A percentile compares a stretch with the other conserved stretches of the same genome.
phyloP scores from a whole-genome alignment of 2,888 invertebrate species.

The Megalurothrips usitatus region DNA sequence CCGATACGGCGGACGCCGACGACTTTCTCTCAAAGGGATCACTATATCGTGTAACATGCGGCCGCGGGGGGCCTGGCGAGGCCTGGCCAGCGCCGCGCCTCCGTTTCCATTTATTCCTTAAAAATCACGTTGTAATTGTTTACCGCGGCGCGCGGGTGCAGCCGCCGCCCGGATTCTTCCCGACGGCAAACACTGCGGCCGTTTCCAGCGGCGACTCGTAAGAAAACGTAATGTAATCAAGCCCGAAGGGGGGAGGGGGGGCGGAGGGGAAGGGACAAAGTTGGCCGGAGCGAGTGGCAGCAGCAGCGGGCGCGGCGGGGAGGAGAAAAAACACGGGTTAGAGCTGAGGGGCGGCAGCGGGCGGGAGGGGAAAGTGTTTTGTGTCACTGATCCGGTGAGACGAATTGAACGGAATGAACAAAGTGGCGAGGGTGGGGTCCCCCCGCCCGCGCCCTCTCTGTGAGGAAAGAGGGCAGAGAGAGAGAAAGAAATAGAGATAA shows the following conservation, averaged over 20 bases:
- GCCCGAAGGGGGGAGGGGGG: neutral
- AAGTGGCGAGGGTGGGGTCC: neutral
- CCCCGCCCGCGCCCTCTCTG: neutral
- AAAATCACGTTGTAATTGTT: no score
- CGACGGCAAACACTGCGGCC: no score
- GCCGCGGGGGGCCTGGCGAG: no score
- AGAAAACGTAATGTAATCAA: neutral
- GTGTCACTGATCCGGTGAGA: constrained; percentile 5
- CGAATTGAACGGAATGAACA: constrained; percentile 11
- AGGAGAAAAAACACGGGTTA: no score
- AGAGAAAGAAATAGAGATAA: neutral
- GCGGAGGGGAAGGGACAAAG: neutral
- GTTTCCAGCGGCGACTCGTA: neutral
- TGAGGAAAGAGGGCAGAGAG: neutral
- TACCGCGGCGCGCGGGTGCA: no score
- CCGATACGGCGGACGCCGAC: no score
- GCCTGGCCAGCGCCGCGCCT: no score
- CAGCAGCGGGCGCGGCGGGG: no score
- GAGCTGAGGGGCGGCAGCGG: neutral
- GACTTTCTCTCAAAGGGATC: no score
- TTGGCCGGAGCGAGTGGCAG: neutral
- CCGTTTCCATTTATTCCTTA: no score
- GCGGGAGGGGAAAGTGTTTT: neutral
- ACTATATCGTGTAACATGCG: no score
- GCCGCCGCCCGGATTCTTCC: no score